phyloP scores from a whole-genome alignment of 2,797 vertebrate genomes.

The Champsocephalus gunnari region DNA sequence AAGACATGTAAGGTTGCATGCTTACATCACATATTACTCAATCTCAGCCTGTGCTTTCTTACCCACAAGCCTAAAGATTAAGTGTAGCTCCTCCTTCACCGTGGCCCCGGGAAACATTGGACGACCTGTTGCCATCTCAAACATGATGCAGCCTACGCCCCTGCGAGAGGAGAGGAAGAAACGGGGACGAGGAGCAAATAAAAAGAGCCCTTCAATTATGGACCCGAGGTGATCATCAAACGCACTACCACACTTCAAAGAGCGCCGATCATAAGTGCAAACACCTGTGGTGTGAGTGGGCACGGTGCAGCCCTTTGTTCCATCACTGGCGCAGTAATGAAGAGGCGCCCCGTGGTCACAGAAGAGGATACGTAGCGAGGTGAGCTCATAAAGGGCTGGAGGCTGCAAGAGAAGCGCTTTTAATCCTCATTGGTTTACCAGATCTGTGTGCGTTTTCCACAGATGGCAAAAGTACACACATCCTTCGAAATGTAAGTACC shows the following conservation, averaged over 20 bases:
- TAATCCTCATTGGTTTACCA: constrained; percentile 22
- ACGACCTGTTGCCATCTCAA: constrained; percentile 95
- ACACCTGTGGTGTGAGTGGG: constrained; percentile 38
- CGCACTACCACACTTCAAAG: constrained; percentile 33
- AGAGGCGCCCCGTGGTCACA: constrained; percentile 30
- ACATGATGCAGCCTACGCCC: constrained; percentile 96
- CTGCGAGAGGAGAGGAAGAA: constrained; percentile 71
- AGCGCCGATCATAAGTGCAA: constrained; percentile 29
- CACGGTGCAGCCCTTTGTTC: constrained; percentile 51
- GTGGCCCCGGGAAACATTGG: constrained; percentile 97
- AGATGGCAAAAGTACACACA: no score
- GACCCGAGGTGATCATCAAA: constrained; percentile 11
- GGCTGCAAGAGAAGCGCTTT: constrained; percentile 28
- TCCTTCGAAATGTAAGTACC: no score
- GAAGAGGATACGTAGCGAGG: constrained; percentile 20
- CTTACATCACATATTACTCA: background rate
- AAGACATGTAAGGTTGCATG: background rate
- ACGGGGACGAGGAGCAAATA: background rate
- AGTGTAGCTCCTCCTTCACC: constrained; percentile 94
- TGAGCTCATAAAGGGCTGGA: constrained; percentile 39
- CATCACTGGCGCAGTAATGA: constrained; percentile 8
- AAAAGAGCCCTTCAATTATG: background rate
- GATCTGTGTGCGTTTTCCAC: background rate
- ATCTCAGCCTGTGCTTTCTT: constrained; percentile 42
- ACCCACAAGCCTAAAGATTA: constrained; percentile 95